Evolutionary conservation across 2,113 vertebrate species (phyloP).

Genomic region (Pimephales promelas): DNA sequence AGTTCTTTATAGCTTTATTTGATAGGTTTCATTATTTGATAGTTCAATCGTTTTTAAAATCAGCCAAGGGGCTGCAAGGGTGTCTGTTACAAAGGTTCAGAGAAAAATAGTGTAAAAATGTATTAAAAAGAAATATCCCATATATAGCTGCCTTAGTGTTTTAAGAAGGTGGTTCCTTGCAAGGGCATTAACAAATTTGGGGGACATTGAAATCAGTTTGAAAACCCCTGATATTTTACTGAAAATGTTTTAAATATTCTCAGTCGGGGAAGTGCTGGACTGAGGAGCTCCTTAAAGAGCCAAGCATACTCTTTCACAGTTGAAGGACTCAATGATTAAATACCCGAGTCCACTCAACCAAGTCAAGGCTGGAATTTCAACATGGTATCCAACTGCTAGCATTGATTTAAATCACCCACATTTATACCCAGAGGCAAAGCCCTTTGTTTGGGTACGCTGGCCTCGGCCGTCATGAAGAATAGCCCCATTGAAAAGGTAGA

Average conservation of each 20-base stretch:
- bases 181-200: neutral
- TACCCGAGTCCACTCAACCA: constrained; percentile 13
- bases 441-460: constrained; percentile 47
- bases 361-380: constrained; percentile 39
- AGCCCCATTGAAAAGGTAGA: constrained; percentile 66
- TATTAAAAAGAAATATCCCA: too few relatives aligned
- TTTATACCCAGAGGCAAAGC: neutral
- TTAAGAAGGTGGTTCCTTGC: too few relatives aligned
- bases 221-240: neutral
- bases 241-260: neutral
- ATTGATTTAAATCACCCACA: constrained; percentile 31
- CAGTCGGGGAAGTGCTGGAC: neutral
- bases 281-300: neutral
- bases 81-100: too few relatives aligned
- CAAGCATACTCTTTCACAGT: neutral
- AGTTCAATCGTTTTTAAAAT: too few relatives aligned
- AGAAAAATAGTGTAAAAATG: too few relatives aligned
- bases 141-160: too few relatives aligned
- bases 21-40: too few relatives aligned
- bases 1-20: too few relatives aligned
- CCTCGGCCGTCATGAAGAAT: constrained; percentile 64
- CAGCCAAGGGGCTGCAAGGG: too few relatives aligned
- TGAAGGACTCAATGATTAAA: neutral
- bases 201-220: neutral
- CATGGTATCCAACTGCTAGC: neutral